Base-by-base conservation (phyloP, 2,888 invertebrate species). In the Microctonus brassicae region DNA sequence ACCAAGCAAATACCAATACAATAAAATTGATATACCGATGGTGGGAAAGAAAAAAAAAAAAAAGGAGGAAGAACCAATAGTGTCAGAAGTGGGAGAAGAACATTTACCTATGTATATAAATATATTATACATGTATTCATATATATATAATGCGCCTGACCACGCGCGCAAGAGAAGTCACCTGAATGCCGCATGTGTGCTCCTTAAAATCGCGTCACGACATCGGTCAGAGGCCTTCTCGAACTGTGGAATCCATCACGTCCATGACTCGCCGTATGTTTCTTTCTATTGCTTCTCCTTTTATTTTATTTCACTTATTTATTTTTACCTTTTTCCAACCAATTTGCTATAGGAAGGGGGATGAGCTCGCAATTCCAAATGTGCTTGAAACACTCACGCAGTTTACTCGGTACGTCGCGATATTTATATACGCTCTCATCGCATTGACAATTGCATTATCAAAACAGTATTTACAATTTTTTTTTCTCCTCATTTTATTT, bases 181-280 rank as follows among this genome's bases (percentile, higher is more conserved):
- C 61, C 39, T 55, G 61, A 64, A 63, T 70, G 53, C 58, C 29
- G 58, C 63, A 52, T 67, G 72, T 72, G 74, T 73, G 72, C 74
- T 77, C 73, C 69, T 73, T 70, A 74, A 70, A 70, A 72, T 79
- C 61, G 74, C 74, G 69, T 77, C 77, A 74, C 76, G 69, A 79
- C 78, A 79, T 77, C 80, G 77, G 76, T 65, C 76, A 71, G 72
- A 73, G 64, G 75, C 76, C 77, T 79, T 76, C 76, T 73, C 71
- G 69, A 77, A 76, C 74, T 70, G 72, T 72, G 80, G 80, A 81
- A 80, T 83, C 79, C 81, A 75, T 83, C 82, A 82, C 84, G 82
- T 84, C 77, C 78, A 68, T 72, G 76, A 73, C 65, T 75, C 71
- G 76, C 60, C 26, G 34, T 70, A 53, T 67, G 66, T 63, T 63